Percentiles rank a stretch among this genome's conserved stretches.
Conservation (phyloP, 2,113 vertebrate genomes). For the Pandion haliaetus region DNA sequence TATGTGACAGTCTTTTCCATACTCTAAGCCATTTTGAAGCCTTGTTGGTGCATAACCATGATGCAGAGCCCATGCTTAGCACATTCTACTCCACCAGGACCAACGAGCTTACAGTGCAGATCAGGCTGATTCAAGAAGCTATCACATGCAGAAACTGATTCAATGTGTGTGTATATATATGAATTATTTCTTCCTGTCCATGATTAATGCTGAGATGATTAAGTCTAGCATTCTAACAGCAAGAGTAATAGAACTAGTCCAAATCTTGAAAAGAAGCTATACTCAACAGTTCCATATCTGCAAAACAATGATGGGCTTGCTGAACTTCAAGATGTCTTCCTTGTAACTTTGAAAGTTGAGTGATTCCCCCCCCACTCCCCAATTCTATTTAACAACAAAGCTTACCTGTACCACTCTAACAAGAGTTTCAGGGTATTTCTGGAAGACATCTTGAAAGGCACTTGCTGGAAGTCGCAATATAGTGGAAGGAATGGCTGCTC, state of each 20-base stretch:
- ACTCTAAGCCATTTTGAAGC: neutral
- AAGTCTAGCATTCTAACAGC: neutral
- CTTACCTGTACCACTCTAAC: conserved; percentile 90
- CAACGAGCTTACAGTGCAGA: neutral
- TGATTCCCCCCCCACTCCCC: fast-evolving
- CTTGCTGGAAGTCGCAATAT: conserved; percentile 86
- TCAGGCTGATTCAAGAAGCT: neutral
- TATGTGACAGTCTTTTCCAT: fast-evolving
- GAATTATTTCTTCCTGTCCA: neutral
- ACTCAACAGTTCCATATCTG: fast-evolving
- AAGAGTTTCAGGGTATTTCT: conserved; percentile 92
- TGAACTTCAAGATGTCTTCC: neutral
- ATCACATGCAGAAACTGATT: neutral
- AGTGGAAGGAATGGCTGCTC: conserved; percentile 80
- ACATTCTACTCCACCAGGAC: neutral
- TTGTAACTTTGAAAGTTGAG: neutral
- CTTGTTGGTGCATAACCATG: neutral
- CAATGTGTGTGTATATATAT: neutral
- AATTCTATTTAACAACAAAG: too few species aligned
- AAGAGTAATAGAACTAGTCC: neutral
- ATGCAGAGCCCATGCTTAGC: neutral
- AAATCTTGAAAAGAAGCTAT: neutral
- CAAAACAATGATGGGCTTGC: neutral
- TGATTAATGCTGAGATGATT: neutral
- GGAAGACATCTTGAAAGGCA: conserved; percentile 89